phyloP scores from a whole-genome alignment of 1,140 invertebrate species.

The Drosophila melanica region DNA sequence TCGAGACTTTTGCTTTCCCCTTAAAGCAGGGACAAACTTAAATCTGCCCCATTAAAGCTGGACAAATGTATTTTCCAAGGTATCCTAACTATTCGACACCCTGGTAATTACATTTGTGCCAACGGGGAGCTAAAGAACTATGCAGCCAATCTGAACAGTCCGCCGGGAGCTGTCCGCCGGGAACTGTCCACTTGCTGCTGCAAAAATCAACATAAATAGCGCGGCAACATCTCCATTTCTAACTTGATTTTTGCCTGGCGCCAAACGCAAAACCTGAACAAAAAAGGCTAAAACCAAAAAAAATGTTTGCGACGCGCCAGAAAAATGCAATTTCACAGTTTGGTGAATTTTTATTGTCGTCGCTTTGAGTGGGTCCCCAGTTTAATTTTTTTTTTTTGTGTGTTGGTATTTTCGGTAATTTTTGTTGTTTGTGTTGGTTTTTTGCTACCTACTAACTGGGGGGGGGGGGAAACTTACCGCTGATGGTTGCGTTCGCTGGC shows the following conservation, averaged over 20 bases:
- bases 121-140: slow-evolving; percentile 36
- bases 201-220: slow-evolving; percentile 81
- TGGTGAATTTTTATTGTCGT: slow-evolving; percentile 83
- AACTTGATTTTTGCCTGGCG: slow-evolving; percentile 73
- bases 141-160: slow-evolving; percentile 31
- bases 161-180: slow-evolving; percentile 35
- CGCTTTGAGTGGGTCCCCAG: slow-evolving; percentile 64
- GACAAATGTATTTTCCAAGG: slow-evolving; percentile 4
- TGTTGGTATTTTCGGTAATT: slow-evolving; percentile 14
- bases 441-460: neutral
- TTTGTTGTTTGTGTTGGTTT: neutral
- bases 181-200: slow-evolving; percentile 51
- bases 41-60: slow-evolving; percentile 42
- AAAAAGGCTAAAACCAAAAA: slow-evolving; percentile 41
- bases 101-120: slow-evolving; percentile 68
- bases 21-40: slow-evolving; percentile 15
- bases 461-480: slow-evolving; percentile 73
- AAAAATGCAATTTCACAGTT: slow-evolving; percentile 83
- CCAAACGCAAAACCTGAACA: slow-evolving; percentile 25
- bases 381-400: slow-evolving; percentile 21
- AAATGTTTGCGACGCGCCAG: slow-evolving; percentile 59
- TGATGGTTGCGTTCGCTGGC: slow-evolving; percentile 80
- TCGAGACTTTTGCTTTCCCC: neutral
- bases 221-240: slow-evolving; percentile 80
- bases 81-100: slow-evolving; percentile 24